Evolutionary conservation across 2,113 vertebrate genomes (phyloP).

Genomic region (Pachyramphus minor): DNA sequence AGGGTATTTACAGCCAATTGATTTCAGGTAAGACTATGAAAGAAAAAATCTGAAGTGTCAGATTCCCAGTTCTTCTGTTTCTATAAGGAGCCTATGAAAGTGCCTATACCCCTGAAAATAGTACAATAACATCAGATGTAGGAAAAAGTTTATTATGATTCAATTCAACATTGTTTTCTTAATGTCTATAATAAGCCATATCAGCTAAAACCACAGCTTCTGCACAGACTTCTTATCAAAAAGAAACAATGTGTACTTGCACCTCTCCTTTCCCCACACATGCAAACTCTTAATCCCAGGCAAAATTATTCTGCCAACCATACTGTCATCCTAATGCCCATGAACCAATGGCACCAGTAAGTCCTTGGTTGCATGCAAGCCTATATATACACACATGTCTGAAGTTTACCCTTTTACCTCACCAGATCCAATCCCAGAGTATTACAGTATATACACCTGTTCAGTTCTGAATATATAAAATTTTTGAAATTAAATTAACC

Average conservation of each 20-base stretch:
- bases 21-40: neutral
- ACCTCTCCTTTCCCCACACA: neutral
- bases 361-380: neutral
- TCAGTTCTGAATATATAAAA: neutral
- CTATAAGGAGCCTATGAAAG: neutral
- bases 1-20: neutral
- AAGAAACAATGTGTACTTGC: neutral
- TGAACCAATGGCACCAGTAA: neutral
- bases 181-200: neutral
- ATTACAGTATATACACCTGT: neutral
- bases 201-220: neutral
- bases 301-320: neutral
- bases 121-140: neutral
- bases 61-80: neutral
- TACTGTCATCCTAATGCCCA: rapidly evolving
- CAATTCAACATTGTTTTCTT: neutral
- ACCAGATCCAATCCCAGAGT: neutral
- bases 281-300: neutral
- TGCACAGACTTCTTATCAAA: neutral
- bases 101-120: neutral
- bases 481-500: neutral
- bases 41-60: neutral
- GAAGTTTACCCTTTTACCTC: neutral
- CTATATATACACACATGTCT: neutral
- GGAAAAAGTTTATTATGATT: neutral